Conservation (phyloP, 1,140 invertebrate genomes). For the Bombus terrestris region DNA sequence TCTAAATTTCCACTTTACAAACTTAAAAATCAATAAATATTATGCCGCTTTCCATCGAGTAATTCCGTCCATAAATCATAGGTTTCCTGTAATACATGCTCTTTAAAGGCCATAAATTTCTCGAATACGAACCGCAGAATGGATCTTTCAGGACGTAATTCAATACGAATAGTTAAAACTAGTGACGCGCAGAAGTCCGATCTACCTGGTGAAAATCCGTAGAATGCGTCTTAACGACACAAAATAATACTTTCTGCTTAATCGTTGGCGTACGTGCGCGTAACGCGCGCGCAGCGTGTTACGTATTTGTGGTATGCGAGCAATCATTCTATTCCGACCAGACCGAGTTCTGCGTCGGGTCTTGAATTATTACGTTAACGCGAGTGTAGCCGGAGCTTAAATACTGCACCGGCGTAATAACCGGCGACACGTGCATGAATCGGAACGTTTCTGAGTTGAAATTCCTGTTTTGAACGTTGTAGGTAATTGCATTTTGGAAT, state of each 20-base stretch:
- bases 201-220: background rate
- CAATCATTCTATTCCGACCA: conserved; percentile 37
- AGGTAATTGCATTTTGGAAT: conserved; percentile 1
- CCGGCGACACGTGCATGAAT: conserved; percentile 28
- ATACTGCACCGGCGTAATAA: background rate
- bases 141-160: background rate
- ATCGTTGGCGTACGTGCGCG: background rate
- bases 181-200: background rate
- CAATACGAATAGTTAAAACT: background rate
- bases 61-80: background rate
- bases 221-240: background rate
- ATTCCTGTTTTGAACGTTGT: background rate
- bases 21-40: too few species aligned
- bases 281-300: background rate
- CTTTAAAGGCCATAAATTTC: background rate
- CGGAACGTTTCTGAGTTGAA: background rate
- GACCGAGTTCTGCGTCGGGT: conserved; percentile 30
- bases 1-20: too few species aligned
- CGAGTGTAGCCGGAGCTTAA: background rate
- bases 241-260: conserved; percentile 13
- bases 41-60: background rate
- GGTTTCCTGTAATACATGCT: background rate
- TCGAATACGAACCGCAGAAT: background rate
- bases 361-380: conserved; percentile 37
- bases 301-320: conserved; percentile 32